Percentiles rank a stretch among this genome's conserved stretches.
Evolutionary conservation across 2,888 invertebrate genomes (phyloP).

Genomic region (Lycia hirtaria): DNA sequence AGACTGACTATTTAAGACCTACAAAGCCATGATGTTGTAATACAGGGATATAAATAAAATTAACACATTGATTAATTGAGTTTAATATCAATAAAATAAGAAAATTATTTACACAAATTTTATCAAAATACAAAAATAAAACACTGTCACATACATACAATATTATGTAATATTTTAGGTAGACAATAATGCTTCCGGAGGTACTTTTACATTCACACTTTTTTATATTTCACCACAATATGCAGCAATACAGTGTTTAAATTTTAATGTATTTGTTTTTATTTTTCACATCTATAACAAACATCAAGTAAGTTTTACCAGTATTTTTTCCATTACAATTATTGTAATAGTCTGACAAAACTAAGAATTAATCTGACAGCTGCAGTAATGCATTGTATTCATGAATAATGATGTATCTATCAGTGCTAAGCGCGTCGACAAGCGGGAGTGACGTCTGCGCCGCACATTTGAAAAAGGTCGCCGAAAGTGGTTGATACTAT

Average conservation of each 20-base stretch:
- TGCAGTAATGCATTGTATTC: too few species aligned
- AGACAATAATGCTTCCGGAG: conserved; percentile 70
- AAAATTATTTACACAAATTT: conserved; percentile 85
- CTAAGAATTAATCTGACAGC: too few species aligned
- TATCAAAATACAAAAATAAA: conserved; percentile 86
- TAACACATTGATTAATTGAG: conserved; percentile 77
- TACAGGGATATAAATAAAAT: conserved; percentile 39
- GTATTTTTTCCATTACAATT: too few species aligned
- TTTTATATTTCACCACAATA: conserved; percentile 50
- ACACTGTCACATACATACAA: conserved; percentile 81
- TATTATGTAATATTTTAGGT: conserved; percentile 38
- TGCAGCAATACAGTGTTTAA: conserved; percentile 35
- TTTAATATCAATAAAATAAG: conserved; percentile 86
- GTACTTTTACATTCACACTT: conserved; percentile 48
- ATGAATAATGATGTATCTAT: too few species aligned
- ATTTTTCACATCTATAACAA: too few species aligned
- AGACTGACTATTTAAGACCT: neutral
- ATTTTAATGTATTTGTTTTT: neutral
- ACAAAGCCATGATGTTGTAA: too few species aligned
- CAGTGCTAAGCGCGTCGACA: too few species aligned
- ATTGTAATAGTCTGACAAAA: too few species aligned
- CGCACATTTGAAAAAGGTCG: too few species aligned
- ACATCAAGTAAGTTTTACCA: too few species aligned
- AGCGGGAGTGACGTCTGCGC: too few species aligned
- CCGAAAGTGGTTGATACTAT: too few species aligned